Conservation (phyloP, 2,888 invertebrate genomes). For the Thereva nobilitata region DNA sequence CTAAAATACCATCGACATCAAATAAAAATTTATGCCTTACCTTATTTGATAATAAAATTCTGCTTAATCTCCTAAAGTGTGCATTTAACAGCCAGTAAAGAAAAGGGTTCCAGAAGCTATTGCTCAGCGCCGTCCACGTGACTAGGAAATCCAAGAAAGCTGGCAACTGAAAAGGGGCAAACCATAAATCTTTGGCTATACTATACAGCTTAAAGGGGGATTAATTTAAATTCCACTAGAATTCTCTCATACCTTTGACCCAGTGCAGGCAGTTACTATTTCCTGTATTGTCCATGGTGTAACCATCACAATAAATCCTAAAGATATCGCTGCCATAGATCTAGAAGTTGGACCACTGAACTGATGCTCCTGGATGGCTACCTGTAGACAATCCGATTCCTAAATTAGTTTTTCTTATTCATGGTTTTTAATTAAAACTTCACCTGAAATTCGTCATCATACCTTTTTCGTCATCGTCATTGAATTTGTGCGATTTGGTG, state of each 20-base stretch:
- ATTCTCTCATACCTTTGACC: constrained; percentile 67
- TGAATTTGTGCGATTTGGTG: constrained; percentile 47
- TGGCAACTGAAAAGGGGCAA: constrained; percentile 64
- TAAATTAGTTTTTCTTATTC: constrained; percentile 16
- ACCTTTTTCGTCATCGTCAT: constrained; percentile 45
- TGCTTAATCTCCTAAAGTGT: constrained; percentile 79
- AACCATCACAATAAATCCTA: constrained; percentile 88
- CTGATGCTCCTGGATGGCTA: constrained; percentile 58
- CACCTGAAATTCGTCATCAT: constrained; percentile 8
- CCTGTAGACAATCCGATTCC: constrained; percentile 17
- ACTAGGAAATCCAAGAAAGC: constrained; percentile 81
- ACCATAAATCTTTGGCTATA: constrained; percentile 13
- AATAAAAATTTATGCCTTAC: constrained; percentile 59
- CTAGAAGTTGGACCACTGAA: constrained; percentile 80
- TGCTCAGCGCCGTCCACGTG: constrained; percentile 84
- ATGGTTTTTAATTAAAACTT: constrained; percentile 27
- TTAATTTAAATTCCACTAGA: neutral
- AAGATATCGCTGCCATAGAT: constrained; percentile 89
- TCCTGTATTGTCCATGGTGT: constrained; percentile 91
- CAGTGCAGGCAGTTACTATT: constrained; percentile 87
- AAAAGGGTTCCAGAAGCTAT: constrained; percentile 90
- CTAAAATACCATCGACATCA: too few relatives aligned
- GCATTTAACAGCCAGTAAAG: constrained; percentile 86
- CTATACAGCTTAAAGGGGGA: constrained; percentile 3
- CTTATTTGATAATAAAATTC: constrained; percentile 74